phyloP scores from a whole-genome alignment of 2,888 invertebrate genomes.

The Hirtodrosophila alboralis region DNA sequence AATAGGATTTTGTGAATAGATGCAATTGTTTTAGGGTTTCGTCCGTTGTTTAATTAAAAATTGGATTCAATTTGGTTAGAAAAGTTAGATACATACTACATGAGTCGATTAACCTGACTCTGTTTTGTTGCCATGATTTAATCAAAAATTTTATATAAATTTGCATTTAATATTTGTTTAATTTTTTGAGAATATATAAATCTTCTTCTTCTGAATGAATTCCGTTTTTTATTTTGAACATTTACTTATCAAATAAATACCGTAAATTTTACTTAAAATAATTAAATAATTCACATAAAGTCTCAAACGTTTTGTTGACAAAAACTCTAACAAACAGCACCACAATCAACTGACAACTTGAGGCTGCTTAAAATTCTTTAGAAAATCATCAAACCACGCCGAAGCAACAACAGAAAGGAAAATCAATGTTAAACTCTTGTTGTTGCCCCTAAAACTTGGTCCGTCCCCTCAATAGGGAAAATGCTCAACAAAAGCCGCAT shows the following conservation, averaged over 20 bases:
- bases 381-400: constrained; percentile 5
- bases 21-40: constrained; percentile 27
- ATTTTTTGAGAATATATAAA: not conserved
- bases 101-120: not conserved
- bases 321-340: constrained; percentile 5
- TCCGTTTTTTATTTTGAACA: not conserved
- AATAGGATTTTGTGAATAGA: constrained; percentile 42
- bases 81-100: constrained; percentile 5
- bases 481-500: constrained; percentile 50
- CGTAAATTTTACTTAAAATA: constrained; percentile 15
- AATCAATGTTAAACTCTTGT: constrained; percentile 43
- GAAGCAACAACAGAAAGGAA: constrained; percentile 7
- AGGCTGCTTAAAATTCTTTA: constrained; percentile 22
- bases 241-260: not conserved
- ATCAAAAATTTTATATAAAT: constrained; percentile 24
- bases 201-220: not conserved
- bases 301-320: constrained; percentile 2
- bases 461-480: constrained; percentile 1
- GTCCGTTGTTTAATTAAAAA: constrained; percentile 45
- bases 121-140: constrained; percentile 2
- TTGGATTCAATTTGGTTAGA: constrained; percentile 35
- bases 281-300: constrained; percentile 18
- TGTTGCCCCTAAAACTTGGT: constrained; percentile 25
- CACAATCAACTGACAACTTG: constrained; percentile 11
- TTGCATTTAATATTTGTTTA: constrained; percentile 6